A percentile compares a stretch with the other conserved stretches of the same genome.
Evolutionary conservation across 2,113 vertebrate genomes (phyloP).

Genomic region (Chrysochloris asiatica): DNA sequence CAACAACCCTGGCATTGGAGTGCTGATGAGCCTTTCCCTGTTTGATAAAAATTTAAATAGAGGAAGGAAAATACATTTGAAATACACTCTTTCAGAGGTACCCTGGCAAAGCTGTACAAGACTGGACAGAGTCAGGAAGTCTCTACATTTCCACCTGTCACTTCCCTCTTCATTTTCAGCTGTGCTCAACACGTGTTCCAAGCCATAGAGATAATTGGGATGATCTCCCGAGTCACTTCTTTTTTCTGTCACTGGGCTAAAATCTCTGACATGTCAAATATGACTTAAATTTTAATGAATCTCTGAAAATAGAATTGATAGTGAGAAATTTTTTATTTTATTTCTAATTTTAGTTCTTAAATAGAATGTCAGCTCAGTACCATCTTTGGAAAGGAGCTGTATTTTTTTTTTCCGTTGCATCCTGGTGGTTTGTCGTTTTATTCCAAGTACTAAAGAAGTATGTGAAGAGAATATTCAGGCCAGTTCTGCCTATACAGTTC

Average conservation of each 20-base stretch:
- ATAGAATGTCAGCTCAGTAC: constrained; percentile 57
- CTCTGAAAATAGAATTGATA: constrained; percentile 71
- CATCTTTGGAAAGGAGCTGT: constrained; percentile 62
- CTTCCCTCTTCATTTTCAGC: constrained; percentile 19
- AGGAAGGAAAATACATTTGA: constrained; percentile 79
- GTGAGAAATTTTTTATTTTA: constrained; percentile 67
- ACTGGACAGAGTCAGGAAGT: background rate
- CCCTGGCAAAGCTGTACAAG: constrained; percentile 32
- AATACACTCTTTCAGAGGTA: constrained; percentile 55
- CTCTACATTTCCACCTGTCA: constrained; percentile 24
- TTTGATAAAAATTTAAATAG: constrained; percentile 78
- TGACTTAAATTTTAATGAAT: constrained; percentile 82
- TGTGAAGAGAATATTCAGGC: background rate
- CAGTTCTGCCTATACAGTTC: constrained; percentile 42
- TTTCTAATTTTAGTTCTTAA: constrained; percentile 76
- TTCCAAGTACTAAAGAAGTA: constrained; percentile 16
- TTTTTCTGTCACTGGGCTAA: constrained; percentile 55
- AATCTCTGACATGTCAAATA: constrained; percentile 74
- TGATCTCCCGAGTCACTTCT: constrained; percentile 56
- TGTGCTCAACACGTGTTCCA: constrained; percentile 60
- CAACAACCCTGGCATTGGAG: constrained; percentile 69
- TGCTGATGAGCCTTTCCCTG: constrained; percentile 67
- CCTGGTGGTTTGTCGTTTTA: constrained; percentile 68
- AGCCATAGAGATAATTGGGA: constrained; percentile 65
- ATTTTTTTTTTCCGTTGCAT: constrained; percentile 60